These are phyloP conservation scores for Hydrozoanthus tunicans DNA, from an alignment of 64 coral and sea anemone genomes.

Conservation along the genomic window DNA sequence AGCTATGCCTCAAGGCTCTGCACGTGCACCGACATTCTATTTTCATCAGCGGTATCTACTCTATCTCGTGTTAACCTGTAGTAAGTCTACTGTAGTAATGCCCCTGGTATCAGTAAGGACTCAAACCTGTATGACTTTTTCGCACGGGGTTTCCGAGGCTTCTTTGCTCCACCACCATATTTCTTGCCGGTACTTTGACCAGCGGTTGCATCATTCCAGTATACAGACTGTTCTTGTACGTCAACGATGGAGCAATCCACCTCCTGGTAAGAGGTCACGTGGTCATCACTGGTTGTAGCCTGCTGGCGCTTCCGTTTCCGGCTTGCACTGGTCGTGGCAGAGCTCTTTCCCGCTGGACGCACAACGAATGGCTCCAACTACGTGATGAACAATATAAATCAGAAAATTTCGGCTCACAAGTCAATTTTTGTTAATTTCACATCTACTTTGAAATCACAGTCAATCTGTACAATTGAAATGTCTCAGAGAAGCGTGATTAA, in stretches of 20 bases:
- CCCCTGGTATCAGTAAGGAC: too few relatives aligned
- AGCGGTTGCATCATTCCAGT: slow-evolving; percentile 12
- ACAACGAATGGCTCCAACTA: slow-evolving; percentile 11
- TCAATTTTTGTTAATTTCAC: background rate
- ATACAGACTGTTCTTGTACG: slow-evolving; percentile 15
- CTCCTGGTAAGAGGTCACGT: background rate
- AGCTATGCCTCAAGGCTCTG: too few relatives aligned
- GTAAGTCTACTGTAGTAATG: too few relatives aligned
- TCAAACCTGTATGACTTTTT: slow-evolving; percentile 11
- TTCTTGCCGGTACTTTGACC: background rate
- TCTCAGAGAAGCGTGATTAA: too few relatives aligned
- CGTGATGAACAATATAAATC: background rate
- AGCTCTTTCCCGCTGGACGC: background rate
- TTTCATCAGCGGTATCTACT: too few relatives aligned
- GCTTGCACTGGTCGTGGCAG: background rate
- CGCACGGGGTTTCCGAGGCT: background rate
- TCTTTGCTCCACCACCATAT: background rate
- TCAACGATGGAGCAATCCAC: background rate
- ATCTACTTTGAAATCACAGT: too few relatives aligned
- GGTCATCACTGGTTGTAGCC: background rate
- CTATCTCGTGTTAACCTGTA: too few relatives aligned
- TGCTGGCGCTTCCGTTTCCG: slow-evolving; percentile 32
- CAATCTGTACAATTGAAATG: too few relatives aligned
- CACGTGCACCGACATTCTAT: too few relatives aligned
- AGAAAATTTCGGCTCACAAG: background rate